A percentile compares a stretch with the other conserved stretches of the same genome.
Evolutionary conservation across 2,888 invertebrate genomes (phyloP).

Genomic region (Heliconius cydno): DNA sequence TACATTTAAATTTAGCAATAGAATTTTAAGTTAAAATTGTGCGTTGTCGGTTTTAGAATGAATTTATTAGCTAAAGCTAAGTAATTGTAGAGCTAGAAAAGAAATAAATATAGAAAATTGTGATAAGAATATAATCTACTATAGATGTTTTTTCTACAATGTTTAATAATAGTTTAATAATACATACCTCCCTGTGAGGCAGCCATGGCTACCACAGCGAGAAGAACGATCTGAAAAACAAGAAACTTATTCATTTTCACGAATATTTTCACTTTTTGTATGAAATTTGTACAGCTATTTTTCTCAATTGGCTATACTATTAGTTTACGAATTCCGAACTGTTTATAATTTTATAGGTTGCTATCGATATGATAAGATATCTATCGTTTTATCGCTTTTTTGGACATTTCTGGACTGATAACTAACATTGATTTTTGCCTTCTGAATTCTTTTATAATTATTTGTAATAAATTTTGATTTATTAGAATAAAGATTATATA

Average conservation of each 20-base stretch:
- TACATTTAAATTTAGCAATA: not conserved
- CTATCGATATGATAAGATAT: conserved; percentile 9
- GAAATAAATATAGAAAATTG: not conserved
- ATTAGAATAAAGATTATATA: too few species aligned
- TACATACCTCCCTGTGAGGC: conserved; percentile 13
- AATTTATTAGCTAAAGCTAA: not conserved
- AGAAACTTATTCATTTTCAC: conserved; percentile 28
- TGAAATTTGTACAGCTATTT: not conserved
- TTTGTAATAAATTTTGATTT: not conserved
- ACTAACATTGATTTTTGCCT: conserved; percentile 12
- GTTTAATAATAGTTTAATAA: too few species aligned
- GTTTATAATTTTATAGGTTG: not conserved
- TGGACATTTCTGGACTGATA: not conserved
- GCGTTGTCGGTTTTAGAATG: not conserved
- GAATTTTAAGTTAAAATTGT: not conserved
- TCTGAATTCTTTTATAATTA: not conserved
- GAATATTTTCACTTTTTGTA: not conserved
- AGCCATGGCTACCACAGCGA: conserved; percentile 56
- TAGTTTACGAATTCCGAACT: not conserved
- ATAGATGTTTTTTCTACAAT: not conserved
- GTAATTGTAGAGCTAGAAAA: not conserved
- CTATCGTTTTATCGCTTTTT: not conserved
- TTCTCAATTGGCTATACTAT: not conserved
- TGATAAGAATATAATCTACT: not conserved
- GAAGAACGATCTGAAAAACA: conserved; percentile 55